Evolutionary conservation across 2,888 invertebrate genomes (phyloP).

Genomic region (Plebejus anna): DNA sequence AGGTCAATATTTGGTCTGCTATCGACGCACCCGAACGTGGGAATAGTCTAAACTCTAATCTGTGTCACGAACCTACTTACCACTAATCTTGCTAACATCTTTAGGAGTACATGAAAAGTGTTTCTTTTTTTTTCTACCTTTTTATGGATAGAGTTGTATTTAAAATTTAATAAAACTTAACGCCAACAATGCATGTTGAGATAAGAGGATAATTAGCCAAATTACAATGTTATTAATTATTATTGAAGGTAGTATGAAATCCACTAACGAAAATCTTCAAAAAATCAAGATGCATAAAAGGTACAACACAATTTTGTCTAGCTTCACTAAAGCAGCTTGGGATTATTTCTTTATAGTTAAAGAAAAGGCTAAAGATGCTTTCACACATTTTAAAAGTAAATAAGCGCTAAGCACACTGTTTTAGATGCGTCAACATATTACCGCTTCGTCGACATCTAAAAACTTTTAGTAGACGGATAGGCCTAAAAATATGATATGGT

Average conservation of each 20-base stretch:
- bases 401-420: not conserved
- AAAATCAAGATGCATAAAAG: too few species aligned
- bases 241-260: too few species aligned
- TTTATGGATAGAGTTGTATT: too few species aligned
- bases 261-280: too few species aligned
- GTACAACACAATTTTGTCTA: too few species aligned
- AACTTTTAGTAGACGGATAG: slow-evolving; percentile 31
- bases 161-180: too few species aligned
- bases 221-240: too few species aligned
- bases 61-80: not conserved
- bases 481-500: not conserved
- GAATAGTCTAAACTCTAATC: slow-evolving; percentile 49
- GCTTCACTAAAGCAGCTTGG: too few species aligned
- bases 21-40: slow-evolving; percentile 57
- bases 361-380: not conserved
- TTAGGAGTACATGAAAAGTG: not conserved
- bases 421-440: not conserved
- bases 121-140: too few species aligned
- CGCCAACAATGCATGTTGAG: too few species aligned
- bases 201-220: too few species aligned
- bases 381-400: slow-evolving; percentile 5
- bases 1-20: slow-evolving; percentile 54
- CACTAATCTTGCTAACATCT: not conserved
- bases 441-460: slow-evolving; percentile 28
- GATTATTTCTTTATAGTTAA: too few species aligned